Base-by-base conservation (phyloP, 2,888 invertebrate genomes). In the Diloba caeruleocephala region DNA sequence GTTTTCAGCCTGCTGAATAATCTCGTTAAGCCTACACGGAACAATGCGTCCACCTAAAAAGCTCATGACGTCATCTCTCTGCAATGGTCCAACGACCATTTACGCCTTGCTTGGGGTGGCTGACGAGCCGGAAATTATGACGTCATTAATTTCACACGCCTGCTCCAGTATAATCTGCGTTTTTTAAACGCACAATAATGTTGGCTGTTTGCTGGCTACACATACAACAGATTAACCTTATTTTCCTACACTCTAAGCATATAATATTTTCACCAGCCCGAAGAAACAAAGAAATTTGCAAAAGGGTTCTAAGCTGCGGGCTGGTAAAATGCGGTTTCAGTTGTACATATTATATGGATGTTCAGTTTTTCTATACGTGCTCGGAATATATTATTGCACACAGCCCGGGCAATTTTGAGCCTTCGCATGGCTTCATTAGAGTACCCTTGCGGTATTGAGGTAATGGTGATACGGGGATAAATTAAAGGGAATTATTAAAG, bases 51-150 rank as follows among this genome's bases (percentile, higher is more conserved):
- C 45, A 52, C 46, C 62, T 46, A 63, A 64, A 68, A 48, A 51
- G 43, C 28, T n/a, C n/a, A 6, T 70, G 71, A 67, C 62, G 74
- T 69, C 66, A 73, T 37, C 12, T 25, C 28, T 19, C 14, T 45
- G 53, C 50, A 39, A 62, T 69, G 69, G 61, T 51, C 65, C 54
- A 75, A 74, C 71, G 79, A 84, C 84, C 83, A 79, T 78, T 84
- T 81, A 84, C 83, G 80, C 79, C 70, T 73, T 68, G 75, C 66
- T 74, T 69, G 71, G 82, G 82, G 82, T 85, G 85, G 66, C 66
- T 80, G 80, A 49, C 82, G 86, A 83, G 84, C 85, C 84, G 88
- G 86, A 90, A 89, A 85, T 87, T 85, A 89, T 90, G 86, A 89
- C 84, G 87, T 86, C 89, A 88, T 90, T 86, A 87, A 89, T 88